These are phyloP conservation scores for Junonia oenone DNA, from an alignment of 2,888 invertebrate species.

Conservation along the genomic window DNA sequence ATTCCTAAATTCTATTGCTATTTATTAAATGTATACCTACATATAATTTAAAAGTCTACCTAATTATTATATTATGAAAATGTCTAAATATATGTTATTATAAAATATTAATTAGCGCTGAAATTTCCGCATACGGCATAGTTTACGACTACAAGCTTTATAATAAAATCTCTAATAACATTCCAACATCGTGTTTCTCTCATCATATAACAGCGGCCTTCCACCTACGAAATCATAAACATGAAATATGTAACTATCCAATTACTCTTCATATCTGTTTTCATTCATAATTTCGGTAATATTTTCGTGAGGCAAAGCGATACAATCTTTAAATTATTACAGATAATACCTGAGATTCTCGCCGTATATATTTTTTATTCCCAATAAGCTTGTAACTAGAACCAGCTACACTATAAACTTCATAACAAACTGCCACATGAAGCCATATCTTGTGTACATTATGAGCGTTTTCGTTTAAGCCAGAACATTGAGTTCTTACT, in stretches of 20 bases:
- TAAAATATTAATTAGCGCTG: constrained; percentile 29
- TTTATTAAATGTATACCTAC: no score
- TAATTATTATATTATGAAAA: no score
- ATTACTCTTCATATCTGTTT: constrained; percentile 52
- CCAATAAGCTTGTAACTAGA: constrained; percentile 65
- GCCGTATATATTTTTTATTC: constrained; percentile 48
- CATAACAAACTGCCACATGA: constrained; percentile 75
- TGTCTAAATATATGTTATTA: no score
- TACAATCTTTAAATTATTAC: constrained; percentile 65
- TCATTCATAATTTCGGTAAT: constrained; percentile 45
- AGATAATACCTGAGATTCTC: constrained; percentile 50
- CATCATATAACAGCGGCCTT: constrained; percentile 54
- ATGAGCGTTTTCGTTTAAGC: constrained; percentile 76
- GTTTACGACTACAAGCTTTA: constrained; percentile 59
- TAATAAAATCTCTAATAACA: constrained; percentile 67
- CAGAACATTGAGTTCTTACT: constrained; percentile 37
- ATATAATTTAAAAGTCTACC: no score
- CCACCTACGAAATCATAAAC: constrained; percentile 48
- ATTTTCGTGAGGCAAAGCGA: constrained; percentile 37
- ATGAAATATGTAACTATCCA: constrained; percentile 56
- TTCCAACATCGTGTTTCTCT: constrained; percentile 55
- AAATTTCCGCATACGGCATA: constrained; percentile 47
- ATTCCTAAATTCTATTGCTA: no score
- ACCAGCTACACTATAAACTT: constrained; percentile 72
- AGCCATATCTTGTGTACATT: constrained; percentile 76